Evolutionary conservation across 2,797 vertebrate genomes (phyloP).

Genomic region (Salmo trutta): DNA sequence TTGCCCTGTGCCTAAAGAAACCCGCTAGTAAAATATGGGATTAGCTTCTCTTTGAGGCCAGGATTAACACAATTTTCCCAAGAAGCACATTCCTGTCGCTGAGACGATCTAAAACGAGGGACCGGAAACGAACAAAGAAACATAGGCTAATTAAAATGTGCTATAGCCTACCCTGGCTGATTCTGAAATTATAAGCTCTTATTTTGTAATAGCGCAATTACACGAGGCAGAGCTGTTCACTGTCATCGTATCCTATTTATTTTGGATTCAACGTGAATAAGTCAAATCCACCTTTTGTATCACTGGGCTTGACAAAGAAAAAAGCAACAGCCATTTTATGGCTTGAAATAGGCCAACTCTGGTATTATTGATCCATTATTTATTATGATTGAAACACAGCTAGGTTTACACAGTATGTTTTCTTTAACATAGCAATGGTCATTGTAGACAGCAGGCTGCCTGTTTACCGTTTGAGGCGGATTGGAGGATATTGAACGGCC

Average conservation of each 20-base stretch:
- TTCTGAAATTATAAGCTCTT: conserved; percentile 15
- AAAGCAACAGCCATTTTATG: not conserved
- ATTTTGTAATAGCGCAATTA: conserved; percentile 24
- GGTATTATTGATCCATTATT: not conserved
- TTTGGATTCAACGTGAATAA: not conserved
- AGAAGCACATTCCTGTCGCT: conserved; percentile 62
- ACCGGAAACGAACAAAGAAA: conserved; percentile 58
- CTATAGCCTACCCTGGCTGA: conserved; percentile 12
- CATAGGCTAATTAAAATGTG: conserved; percentile 30
- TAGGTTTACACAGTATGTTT: not conserved
- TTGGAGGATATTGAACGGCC: conserved; percentile 21
- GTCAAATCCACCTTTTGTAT: not conserved
- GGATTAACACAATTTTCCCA: conserved; percentile 75
- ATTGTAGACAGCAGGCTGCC: not conserved
- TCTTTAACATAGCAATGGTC: not conserved
- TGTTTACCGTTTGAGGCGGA: not conserved
- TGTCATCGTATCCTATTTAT: conserved; percentile 3
- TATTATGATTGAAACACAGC: not conserved
- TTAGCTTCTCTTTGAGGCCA: conserved; percentile 75
- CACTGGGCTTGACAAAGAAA: not conserved
- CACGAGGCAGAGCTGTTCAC: conserved; percentile 10
- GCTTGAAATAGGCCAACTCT: not conserved
- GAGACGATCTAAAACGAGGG: conserved; percentile 50
- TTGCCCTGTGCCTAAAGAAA: conserved; percentile 60
- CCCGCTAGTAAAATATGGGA: conserved; percentile 75